Base-by-base conservation (phyloP, 2,888 invertebrate species). In the Ormyrus thymus region DNA sequence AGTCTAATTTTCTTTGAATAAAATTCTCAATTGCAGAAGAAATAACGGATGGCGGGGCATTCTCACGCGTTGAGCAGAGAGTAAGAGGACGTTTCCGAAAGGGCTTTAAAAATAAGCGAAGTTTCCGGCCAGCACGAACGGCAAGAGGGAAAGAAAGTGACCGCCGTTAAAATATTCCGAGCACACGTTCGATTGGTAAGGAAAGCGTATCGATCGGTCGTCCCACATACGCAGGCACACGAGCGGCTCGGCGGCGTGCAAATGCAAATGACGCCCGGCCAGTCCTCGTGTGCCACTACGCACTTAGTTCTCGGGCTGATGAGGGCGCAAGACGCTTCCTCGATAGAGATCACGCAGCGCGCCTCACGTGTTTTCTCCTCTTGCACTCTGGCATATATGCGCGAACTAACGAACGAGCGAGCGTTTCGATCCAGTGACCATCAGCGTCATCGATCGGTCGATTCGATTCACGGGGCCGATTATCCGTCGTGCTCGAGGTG, bases 401-500 rank as follows among this genome's bases (percentile, higher is more conserved):
- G 61, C 82, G 81, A 15, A 64, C 62, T 68, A 73, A 69, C 78
- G 69, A 74, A 73, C 78, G 66, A 59, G 45, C 45, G 46, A 72
- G 77, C 82, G 86, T 84, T 86, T 83, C 84, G 84, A 85, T 85
- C 82, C 81, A 82, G 81, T 81, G 82, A 82, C 79, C 83, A 83
- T 83, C 78, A 45, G 66, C 74, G 13, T 61, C 71, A 72, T 73
- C 85, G 86, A 86, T 87, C 86, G 86, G 78, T 76, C 61, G 62
- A 71, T 76, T 76, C 73, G 76, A 76, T 76, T 62, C 53, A 15
- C 75, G 79, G 81, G 79, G 78, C 82, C 82, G 87, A 87, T 87
- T 87, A 83, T 72, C 81, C 81, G 83, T 83, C 82, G 84, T 75
- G 84, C 83, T 85, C 84, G 84, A 86, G 84, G 84, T 84, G 82